Base-by-base conservation (phyloP, 2,113 vertebrate species). In the Calyptommatus sinebrachiatus region DNA sequence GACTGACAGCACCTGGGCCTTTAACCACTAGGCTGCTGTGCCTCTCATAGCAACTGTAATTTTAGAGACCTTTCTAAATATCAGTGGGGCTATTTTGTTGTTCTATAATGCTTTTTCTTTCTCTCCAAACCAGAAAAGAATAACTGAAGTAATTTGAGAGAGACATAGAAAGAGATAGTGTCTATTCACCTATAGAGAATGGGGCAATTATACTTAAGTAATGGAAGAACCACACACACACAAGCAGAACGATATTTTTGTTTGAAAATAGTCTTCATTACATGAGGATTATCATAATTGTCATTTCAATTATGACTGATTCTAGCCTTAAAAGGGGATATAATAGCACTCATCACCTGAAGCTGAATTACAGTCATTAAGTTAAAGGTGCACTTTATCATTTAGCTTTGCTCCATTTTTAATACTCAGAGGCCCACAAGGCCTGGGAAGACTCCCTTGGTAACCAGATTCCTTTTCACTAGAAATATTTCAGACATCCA, bases 231-330 rank as follows among this genome's bases (percentile, higher is more conserved):
- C 41, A 63, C 45, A 71, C 75, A 78, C 66, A 69, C 31, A 73
- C n/a, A 68, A 46, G 60, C 76, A 85, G 88, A 62, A 71, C 14
- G 77, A 82, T 71, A 85, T 77, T 77, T 22, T 65, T 73, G 74
- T 91, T 94, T 91, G 85, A 91, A 87, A 90, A 93, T 90, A 91
- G 86, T 86, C 88, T 89, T 90, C 84, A 82, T 90, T 91, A 86
- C 87, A 75, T 76, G 35, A 85, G 78, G 77, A 86, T 88, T 77
- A 85, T 87, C 85, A 87, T 87, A 91, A 90, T 89, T 88, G 86
- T 85, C 89, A 86, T 89, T 91, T 93, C 87, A 90, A 83, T 89
- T 88, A 62, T 69, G 90, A 90, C 78, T 90, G 85, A 90, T 86
- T 89, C 88, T 90, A 70, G 80, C 90, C 88, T 88, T 89, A 85